phyloP scores from a whole-genome alignment of 2,797 vertebrate genomes.

The Rousettus madagascariensis region DNA sequence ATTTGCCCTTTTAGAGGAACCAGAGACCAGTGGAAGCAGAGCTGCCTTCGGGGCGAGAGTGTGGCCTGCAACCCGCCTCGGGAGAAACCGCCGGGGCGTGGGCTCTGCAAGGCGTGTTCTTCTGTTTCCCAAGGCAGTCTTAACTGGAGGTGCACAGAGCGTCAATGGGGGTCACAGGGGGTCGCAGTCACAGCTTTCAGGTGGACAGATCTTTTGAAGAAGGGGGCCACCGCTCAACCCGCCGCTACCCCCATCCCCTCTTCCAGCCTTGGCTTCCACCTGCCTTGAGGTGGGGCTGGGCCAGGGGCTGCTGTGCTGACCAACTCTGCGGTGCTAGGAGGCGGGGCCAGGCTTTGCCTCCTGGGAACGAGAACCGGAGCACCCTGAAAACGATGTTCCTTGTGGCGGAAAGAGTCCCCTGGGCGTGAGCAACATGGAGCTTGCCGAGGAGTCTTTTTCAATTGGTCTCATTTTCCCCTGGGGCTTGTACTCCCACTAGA shows the following conservation, averaged over 20 bases:
- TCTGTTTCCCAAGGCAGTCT: neutral
- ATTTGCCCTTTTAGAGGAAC: neutral
- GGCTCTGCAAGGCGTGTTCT: no score
- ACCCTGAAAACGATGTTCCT: neutral
- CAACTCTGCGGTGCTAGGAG: accelerated
- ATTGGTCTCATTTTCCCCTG: neutral
- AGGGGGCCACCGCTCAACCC: neutral
- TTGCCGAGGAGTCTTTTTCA: neutral
- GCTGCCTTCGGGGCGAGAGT: neutral
- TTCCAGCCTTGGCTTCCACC: neutral
- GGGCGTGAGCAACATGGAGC: accelerated
- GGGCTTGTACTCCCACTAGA: neutral
- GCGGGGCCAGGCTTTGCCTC: neutral
- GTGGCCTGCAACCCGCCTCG: neutral
- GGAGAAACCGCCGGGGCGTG: neutral
- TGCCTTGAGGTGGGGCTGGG: neutral
- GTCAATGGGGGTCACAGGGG: neutral
- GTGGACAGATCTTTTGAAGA: neutral
- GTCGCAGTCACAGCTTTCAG: neutral
- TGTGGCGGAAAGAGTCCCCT: accelerated
- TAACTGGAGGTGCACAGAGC: neutral
- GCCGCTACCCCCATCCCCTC: neutral
- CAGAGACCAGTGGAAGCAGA: neutral
- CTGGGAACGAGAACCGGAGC: accelerated
- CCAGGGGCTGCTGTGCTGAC: neutral